A percentile compares a stretch with the other conserved stretches of the same genome.
phyloP scores from a whole-genome alignment of 1,140 invertebrate genomes.

The Sipha flava region DNA sequence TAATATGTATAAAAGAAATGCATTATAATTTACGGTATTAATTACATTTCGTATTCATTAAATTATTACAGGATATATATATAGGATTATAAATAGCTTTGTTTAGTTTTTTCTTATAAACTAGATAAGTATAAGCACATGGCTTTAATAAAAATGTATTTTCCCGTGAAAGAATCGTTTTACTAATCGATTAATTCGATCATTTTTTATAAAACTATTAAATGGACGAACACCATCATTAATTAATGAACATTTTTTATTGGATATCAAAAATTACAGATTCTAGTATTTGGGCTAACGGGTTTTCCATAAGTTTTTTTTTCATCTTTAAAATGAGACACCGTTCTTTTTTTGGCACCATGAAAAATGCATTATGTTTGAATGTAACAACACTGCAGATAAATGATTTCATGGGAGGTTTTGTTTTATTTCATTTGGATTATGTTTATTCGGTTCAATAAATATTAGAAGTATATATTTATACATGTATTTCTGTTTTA shows the following conservation, averaged over 20 bases:
- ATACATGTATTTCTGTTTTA: too few species aligned
- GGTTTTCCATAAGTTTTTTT: too few species aligned
- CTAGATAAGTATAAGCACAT: too few species aligned
- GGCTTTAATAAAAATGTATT: too few species aligned
- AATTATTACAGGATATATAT: too few species aligned
- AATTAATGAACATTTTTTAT: not conserved
- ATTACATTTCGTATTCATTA: too few species aligned
- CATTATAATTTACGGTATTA: too few species aligned
- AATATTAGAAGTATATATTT: too few species aligned
- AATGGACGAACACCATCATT: not conserved
- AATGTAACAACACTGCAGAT: not conserved
- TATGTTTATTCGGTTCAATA: constrained; percentile 21
- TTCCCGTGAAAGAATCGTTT: not conserved
- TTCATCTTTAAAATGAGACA: not conserved
- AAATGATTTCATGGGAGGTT: constrained; percentile 11
- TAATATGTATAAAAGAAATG: too few species aligned
- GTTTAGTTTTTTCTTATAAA: too few species aligned
- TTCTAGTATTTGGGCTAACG: not conserved
- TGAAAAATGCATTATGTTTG: not conserved
- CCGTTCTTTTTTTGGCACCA: not conserved
- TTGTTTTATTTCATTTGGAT: constrained; percentile 13
- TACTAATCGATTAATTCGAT: not conserved
- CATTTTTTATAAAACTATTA: not conserved
- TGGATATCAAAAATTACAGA: not conserved
- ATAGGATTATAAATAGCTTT: too few species aligned